Conservation (phyloP, 2,113 vertebrate genomes). For the Aphyosemion australe region DNA sequence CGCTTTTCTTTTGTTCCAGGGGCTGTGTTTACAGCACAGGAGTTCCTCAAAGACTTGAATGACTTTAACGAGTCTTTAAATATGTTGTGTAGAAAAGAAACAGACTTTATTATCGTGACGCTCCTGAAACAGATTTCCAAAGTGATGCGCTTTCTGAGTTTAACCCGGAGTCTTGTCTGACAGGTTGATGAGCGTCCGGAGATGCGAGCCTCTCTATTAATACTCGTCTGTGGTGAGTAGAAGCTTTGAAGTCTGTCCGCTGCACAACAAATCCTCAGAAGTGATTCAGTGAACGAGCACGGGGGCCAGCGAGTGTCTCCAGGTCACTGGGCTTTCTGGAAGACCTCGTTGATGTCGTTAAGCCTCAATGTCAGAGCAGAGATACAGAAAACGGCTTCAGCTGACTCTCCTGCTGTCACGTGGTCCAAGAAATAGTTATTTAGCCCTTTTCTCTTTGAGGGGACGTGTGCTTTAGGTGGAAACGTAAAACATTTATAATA, state of each 20-base stretch:
- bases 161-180: background rate
- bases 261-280: constrained; percentile 36
- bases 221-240: constrained; percentile 69
- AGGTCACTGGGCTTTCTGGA: constrained; percentile 38
- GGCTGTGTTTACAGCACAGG: too few species aligned
- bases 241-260: constrained; percentile 41
- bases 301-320: constrained; percentile 13
- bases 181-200: constrained; percentile 46
- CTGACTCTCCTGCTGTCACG: background rate
- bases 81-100: too few species aligned
- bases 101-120: too few species aligned
- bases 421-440: background rate
- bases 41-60: too few species aligned
- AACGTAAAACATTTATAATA: too few species aligned
- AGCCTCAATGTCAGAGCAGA: background rate
- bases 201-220: constrained; percentile 58
- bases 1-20: too few species aligned
- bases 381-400: background rate
- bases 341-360: background rate
- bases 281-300: constrained; percentile 23
- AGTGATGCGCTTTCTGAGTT: background rate
- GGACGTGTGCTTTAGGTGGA: too few species aligned
- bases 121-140: background rate
- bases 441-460: background rate
- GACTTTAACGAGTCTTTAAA: too few species aligned